Base-by-base conservation (phyloP, 2,797 vertebrate species). In the Hozukius guyotensis region DNA sequence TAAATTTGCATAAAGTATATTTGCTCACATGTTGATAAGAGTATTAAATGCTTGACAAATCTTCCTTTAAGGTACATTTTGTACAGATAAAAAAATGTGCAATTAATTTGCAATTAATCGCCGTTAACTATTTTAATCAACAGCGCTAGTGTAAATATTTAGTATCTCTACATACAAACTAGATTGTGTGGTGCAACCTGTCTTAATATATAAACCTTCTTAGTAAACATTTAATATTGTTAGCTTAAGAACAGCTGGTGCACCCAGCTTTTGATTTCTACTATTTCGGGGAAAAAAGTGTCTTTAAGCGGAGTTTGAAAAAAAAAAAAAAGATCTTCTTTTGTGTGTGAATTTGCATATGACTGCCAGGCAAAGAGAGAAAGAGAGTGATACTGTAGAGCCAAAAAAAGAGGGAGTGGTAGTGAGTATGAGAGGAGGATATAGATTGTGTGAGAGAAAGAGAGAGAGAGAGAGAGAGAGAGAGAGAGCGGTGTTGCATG, bases 401-500 rank as follows among this genome's bases (percentile, higher is more conserved):
- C 3, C 8, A 31, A 31, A 69, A 70, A 65, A 59, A 78, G n/a
- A 66, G 42, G 42, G 16, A 46, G 16, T 46, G 16, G 42, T 46
- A 42, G 27, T 27, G 62, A 65, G 38, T 29, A 27, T 73, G 32
- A 75, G 36, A 72, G 70, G 5, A 46, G 27, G 64, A 80, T 76
- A 75, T 24, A 55, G 13, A 34, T 75, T 67, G 61, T 80, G 72
- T 72, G 66, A 36, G 52, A 72, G 62, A 56, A 29, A 84, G 64
- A 62, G 34, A 56, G 59, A 75, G 16, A 46, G 16, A 13, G 46
- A 20, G 65, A 34, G 42, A 69, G 69, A 56, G 27, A 75, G 61
- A 73, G 72, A 81, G 77, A 60, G 80, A 81, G 80, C 34, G 63
- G 70, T 38, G 86, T 82, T 91, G 86, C 82, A 60, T 89, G 82